Conservation (phyloP, 2,888 invertebrate species). For the Troides helena region DNA sequence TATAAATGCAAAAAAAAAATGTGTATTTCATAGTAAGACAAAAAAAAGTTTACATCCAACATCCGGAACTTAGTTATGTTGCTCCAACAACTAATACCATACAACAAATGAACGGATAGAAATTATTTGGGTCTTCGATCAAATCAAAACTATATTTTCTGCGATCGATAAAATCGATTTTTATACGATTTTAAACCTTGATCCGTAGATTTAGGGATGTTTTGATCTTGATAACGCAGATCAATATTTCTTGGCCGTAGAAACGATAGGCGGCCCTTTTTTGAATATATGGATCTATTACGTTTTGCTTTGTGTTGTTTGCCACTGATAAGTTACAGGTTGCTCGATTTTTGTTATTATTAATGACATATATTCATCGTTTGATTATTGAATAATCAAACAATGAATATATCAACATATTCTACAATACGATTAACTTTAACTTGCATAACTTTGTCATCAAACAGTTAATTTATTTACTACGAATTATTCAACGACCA, state of each 20-base stretch:
- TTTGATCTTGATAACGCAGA: slow-evolving; percentile 31
- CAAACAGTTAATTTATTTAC: no score
- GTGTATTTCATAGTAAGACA: no score
- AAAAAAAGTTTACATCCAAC: slow-evolving; percentile 16
- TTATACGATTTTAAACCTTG: slow-evolving; percentile 44
- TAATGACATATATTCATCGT: no score
- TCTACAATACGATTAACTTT: no score
- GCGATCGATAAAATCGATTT: slow-evolving; percentile 15
- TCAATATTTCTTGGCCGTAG: slow-evolving; percentile 37
- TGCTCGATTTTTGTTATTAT: slow-evolving; percentile 38
- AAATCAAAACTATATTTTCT: slow-evolving; percentile 20
- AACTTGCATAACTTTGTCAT: no score
- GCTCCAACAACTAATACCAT: slow-evolving; percentile 21
- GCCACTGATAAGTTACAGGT: slow-evolving; percentile 45
- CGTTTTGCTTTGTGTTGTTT: slow-evolving; percentile 61
- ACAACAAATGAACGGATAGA: slow-evolving; percentile 22
- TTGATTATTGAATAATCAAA: background rate
- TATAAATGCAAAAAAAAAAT: no score
- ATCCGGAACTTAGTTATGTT: slow-evolving; percentile 20
- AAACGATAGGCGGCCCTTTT: slow-evolving; percentile 54
- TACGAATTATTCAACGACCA: no score
- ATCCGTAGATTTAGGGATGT: slow-evolving; percentile 39
- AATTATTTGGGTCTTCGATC: slow-evolving; percentile 29
- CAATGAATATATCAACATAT: no score
- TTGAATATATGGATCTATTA: slow-evolving; percentile 71